phyloP scores from a whole-genome alignment of 2,113 vertebrate genomes.

The Antigone vipio region DNA sequence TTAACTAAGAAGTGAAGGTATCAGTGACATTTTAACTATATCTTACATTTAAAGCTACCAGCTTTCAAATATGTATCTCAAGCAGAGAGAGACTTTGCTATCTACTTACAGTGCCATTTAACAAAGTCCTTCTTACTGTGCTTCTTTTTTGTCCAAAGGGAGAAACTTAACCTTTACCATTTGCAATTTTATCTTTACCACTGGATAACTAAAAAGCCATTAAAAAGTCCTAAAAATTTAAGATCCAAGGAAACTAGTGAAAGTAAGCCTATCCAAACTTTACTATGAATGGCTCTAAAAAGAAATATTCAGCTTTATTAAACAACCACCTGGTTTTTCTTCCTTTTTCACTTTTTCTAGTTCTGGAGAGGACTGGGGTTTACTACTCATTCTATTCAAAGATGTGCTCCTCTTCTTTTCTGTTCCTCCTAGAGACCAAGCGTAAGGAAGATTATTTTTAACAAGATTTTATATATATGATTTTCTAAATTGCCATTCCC shows the following conservation, averaged over 20 bases:
- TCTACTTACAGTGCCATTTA: not conserved
- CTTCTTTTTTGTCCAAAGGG: not conserved
- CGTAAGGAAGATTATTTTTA: constrained; percentile 54
- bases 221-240: not conserved
- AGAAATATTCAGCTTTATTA: not conserved
- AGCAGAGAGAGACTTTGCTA: not conserved
- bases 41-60: not conserved
- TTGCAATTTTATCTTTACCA: not conserved
- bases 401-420: constrained; percentile 88
- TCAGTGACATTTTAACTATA: not conserved
- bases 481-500: not conserved
- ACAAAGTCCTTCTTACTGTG: not conserved
- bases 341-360: constrained; percentile 81
- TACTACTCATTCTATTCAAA: constrained; percentile 82
- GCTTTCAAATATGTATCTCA: not conserved
- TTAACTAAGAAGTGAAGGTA: not conserved
- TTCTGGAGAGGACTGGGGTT: constrained; percentile 72
- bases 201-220: not conserved
- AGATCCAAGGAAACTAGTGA: not conserved
- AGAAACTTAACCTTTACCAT: not conserved
- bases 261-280: not conserved
- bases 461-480: not conserved
- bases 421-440: constrained; percentile 79
- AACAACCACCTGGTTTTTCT: constrained; percentile 81
- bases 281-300: not conserved